Evolutionary conservation across 2,113 vertebrate species (phyloP), one percentile per base, ranked within the genome.

Genomic region (Leptobrachium ailaonicum): DNA sequence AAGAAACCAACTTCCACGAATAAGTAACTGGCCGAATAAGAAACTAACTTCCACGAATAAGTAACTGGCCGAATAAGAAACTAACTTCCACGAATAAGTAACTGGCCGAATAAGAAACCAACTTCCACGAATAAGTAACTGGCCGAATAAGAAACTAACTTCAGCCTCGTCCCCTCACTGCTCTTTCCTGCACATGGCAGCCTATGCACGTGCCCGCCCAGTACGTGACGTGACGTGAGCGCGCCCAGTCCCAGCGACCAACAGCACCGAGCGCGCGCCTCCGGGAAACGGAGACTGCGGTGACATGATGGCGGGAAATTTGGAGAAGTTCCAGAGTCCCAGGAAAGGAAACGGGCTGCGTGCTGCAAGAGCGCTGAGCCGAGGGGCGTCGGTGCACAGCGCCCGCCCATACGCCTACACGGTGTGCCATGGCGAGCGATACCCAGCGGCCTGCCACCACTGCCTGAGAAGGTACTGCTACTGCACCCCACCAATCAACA

Each of bases 401-500:
- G 85, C 86, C 0, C 83, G 91, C 13, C 96, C 97, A 3, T 90
- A 95, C 87, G 95, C 92, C 0, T 92, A 88, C 84, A 91, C 93
- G 1, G 90, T 94, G 64, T 90, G 85, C 82, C 32, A 4, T 11
- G 90, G 85, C 67, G 86, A 88, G 69, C 85, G 86, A 47, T 73
- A 90, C 2, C 90, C 88, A 73, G 62, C 85, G 0, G 87, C 93
- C 3, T 98, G 97, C 72, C 94, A 97, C 42, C 82, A 73, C 80
- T 98, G 97, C 89, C 89, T 97, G n/a, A 88, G 87, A 74, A 93
- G 96, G 96, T 98, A 90, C 4, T 1, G 2, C 5, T n/a, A 64
- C 20, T 32, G 20, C 62, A 64, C 62, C 4, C 62, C n/a, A 4
- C 62, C 20, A 7, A 7, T 40, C 10, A n/a, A 8, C 47, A 8